These are phyloP conservation scores for Mythimna ferrago DNA, from an alignment of 2,888 invertebrate genomes.

Conservation along the genomic window DNA sequence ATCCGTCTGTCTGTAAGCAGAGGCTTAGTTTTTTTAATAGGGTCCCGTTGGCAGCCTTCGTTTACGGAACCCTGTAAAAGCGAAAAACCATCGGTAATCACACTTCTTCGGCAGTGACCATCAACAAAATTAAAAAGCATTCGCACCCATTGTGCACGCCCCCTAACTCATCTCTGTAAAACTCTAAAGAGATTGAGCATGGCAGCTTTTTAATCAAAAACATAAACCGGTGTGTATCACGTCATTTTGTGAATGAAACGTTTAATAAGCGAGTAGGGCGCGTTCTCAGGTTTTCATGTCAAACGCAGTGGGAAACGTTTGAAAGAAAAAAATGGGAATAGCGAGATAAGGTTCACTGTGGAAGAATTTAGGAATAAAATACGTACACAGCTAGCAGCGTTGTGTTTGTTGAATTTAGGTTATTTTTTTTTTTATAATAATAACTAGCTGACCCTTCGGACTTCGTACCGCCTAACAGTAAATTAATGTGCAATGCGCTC, in stretches of 20 bases:
- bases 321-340: conserved; percentile 51
- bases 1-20: too few species aligned
- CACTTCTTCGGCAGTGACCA: not conserved
- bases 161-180: conserved; percentile 32
- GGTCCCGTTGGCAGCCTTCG: too few species aligned
- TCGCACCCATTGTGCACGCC: conserved; percentile 8
- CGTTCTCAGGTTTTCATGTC: conserved; percentile 69
- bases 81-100: not conserved
- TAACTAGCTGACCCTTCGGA: too few species aligned
- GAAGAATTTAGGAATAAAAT: conserved; percentile 35
- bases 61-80: not conserved
- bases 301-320: conserved; percentile 67
- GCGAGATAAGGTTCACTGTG: conserved; percentile 61
- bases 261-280: conserved; percentile 61
- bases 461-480: too few species aligned
- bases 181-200: conserved; percentile 59
- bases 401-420: not conserved
- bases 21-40: too few species aligned
- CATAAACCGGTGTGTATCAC: conserved; percentile 65
- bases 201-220: conserved; percentile 74
- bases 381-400: not conserved
- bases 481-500: too few species aligned
- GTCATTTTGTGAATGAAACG: conserved; percentile 64
- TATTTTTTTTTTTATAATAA: too few species aligned
- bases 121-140: conserved; percentile 1